Evolutionary conservation across 2,113 vertebrate species (phyloP).

Genomic region (Antechinus stuartii): DNA sequence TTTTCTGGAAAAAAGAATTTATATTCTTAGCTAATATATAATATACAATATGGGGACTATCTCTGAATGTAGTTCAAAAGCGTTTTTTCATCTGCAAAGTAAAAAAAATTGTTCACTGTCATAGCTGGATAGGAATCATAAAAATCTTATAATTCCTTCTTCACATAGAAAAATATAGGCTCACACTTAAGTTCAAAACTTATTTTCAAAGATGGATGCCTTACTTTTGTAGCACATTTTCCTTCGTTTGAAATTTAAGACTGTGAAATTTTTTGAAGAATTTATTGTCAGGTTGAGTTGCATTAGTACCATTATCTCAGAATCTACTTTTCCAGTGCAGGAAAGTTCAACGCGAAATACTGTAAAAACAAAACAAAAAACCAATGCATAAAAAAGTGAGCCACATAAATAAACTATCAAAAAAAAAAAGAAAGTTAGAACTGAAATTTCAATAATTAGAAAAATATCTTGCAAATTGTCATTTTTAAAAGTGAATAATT

Average conservation of each 20-base stretch:
- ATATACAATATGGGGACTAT: background rate
- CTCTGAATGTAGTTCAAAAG: constrained; percentile 6
- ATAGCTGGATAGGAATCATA: constrained; percentile 38
- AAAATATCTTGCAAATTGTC: background rate
- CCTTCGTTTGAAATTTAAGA: constrained; percentile 99
- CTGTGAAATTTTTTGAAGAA: constrained; percentile 96
- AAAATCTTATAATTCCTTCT: constrained; percentile 31
- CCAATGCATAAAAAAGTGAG: background rate
- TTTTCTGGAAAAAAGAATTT: background rate
- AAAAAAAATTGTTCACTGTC: constrained; percentile 43
- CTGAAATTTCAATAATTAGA: background rate
- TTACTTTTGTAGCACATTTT: constrained; percentile 99
- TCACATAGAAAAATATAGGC: background rate
- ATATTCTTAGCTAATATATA: background rate
- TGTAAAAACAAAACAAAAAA: constrained; percentile 74
- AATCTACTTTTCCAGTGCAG: constrained; percentile 95
- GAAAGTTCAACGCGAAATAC: constrained; percentile 96
- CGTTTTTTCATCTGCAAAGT: constrained; percentile 34
- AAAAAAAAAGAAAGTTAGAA: background rate
- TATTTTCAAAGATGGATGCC: constrained; percentile 57
- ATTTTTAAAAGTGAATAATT: background rate
- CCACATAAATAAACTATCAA: background rate
- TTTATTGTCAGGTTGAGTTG: constrained; percentile 96
- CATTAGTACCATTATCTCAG: constrained; percentile 93
- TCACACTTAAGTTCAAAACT: constrained; percentile 43